Evolutionary conservation across 2,113 vertebrate genomes (phyloP).

Genomic region (Gymnogyps californianus): DNA sequence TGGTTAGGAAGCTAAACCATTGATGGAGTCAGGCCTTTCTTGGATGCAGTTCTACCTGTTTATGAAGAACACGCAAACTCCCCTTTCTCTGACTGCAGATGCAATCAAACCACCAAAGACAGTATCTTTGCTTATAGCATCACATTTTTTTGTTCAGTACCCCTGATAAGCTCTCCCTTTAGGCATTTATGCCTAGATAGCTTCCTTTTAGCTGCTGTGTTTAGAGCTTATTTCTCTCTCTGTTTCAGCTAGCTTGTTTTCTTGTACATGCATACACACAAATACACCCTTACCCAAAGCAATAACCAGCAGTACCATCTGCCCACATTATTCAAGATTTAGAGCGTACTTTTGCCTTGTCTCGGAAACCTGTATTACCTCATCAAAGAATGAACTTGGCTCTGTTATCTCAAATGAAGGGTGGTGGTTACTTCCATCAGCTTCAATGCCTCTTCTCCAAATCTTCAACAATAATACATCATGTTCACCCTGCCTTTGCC

Average conservation of each 20-base stretch:
- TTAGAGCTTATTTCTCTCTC: not conserved
- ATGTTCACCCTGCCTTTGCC: not conserved
- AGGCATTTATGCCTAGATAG: not conserved
- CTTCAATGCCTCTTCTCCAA: not conserved
- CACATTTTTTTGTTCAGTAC: not conserved
- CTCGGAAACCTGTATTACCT: slow-evolving; percentile 7
- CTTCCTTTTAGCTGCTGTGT: not conserved
- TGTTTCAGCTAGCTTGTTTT: not conserved
- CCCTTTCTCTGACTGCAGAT: not conserved
- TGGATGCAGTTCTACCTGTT: not conserved
- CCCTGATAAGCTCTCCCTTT: not conserved
- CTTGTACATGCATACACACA: not conserved
- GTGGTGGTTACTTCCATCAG: slow-evolving; percentile 14
- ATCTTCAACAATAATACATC: not conserved
- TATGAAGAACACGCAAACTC: not conserved
- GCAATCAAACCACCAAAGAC: slow-evolving; percentile 1
- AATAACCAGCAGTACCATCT: not conserved
- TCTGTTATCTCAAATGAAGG: slow-evolving; percentile 12
- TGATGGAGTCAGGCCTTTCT: not conserved
- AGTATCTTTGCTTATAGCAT: not conserved
- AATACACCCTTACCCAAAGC: not conserved
- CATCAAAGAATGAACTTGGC: slow-evolving; percentile 32
- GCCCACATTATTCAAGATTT: not conserved
- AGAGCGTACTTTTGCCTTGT: not conserved
- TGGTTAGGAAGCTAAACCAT: not conserved